These are phyloP conservation scores for Procambarus clarkii DNA, from an alignment of 1,140 invertebrate genomes.

Conservation along the genomic window DNA sequence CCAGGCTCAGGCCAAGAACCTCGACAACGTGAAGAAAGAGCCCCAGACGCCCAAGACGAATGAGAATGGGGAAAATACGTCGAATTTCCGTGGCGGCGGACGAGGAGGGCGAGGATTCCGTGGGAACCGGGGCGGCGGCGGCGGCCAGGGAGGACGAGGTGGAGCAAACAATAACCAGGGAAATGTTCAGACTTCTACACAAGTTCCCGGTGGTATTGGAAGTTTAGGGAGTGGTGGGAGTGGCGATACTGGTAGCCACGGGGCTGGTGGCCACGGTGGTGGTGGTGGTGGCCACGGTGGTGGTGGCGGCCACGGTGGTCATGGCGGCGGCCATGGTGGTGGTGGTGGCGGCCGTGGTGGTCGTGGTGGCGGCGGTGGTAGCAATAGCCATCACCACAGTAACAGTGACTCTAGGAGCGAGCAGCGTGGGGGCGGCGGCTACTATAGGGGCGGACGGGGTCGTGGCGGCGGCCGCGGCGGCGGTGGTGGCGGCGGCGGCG, in stretches of 20 bases:
- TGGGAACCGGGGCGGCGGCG: conserved; percentile 74
- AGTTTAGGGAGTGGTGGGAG: conserved; percentile 41
- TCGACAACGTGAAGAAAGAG: conserved; percentile 66
- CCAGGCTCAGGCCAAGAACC: conserved; percentile 56
- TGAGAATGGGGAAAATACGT: conserved; percentile 58
- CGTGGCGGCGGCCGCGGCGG: conserved; percentile 14
- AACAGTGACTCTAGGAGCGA: not conserved
- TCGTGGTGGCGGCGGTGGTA: conserved; percentile 24
- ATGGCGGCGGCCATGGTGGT: conserved; percentile 1
- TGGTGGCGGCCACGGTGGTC: conserved; percentile 26
- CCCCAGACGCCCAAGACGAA: conserved; percentile 57
- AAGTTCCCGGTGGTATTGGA: conserved; percentile 61
- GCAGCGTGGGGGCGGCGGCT: conserved; percentile 26
- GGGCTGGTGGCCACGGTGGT: conserved; percentile 1
- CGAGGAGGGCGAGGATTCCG: conserved; percentile 74
- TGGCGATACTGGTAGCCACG: not conserved
- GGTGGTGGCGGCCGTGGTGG: conserved; percentile 24
- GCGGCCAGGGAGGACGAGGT: conserved; percentile 73
- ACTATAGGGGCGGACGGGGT: conserved; percentile 38
- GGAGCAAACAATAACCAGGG: conserved; percentile 44
- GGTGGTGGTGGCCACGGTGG: conserved; percentile 11
- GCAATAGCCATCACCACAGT: conserved; percentile 28
- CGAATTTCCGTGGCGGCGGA: conserved; percentile 73
- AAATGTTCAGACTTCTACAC: conserved; percentile 28
- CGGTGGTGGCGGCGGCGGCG: conserved; percentile 3